Evolutionary conservation across 92 coral and sea anemone species (phyloP).

Genomic region (Zoanthus sociatus): DNA sequence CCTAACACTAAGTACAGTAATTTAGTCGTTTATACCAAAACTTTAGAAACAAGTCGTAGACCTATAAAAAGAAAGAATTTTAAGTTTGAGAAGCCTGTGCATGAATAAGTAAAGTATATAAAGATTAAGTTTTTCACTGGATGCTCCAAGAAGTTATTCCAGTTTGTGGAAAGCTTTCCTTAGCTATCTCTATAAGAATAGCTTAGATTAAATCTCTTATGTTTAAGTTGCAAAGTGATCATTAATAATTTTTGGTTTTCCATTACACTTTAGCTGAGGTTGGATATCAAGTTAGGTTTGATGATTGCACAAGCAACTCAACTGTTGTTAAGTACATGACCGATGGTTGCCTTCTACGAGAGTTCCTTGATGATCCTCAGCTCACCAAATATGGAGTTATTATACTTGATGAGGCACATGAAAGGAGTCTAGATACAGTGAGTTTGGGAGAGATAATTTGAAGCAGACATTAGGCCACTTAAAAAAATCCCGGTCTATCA

Average conservation of each 20-base stretch:
- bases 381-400: conserved; percentile 80
- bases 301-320: conserved; percentile 80
- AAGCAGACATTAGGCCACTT: neutral
- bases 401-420: conserved; percentile 95
- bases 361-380: conserved; percentile 85
- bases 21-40: too few species aligned
- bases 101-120: too few species aligned
- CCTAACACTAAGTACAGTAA: too few species aligned
- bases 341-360: conserved; percentile 93
- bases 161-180: too few species aligned
- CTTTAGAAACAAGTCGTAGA: too few species aligned
- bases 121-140: too few species aligned
- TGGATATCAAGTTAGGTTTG: conserved; percentile 97
- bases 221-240: neutral
- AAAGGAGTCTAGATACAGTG: conserved; percentile 95
- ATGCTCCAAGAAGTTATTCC: too few species aligned
- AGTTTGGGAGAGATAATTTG: conserved; percentile 32
- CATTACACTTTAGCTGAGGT: conserved; percentile 69
- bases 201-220: too few species aligned
- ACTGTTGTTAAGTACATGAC: conserved; percentile 93
- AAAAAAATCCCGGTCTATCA: too few species aligned
- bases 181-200: too few species aligned
- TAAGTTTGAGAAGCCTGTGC: too few species aligned
- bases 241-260: neutral
- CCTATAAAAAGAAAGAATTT: too few species aligned